Evolutionary conservation across 2,888 invertebrate genomes (phyloP), one percentile per base, ranked within the genome.

Genomic region (Thecocarcelia acutangulata): DNA sequence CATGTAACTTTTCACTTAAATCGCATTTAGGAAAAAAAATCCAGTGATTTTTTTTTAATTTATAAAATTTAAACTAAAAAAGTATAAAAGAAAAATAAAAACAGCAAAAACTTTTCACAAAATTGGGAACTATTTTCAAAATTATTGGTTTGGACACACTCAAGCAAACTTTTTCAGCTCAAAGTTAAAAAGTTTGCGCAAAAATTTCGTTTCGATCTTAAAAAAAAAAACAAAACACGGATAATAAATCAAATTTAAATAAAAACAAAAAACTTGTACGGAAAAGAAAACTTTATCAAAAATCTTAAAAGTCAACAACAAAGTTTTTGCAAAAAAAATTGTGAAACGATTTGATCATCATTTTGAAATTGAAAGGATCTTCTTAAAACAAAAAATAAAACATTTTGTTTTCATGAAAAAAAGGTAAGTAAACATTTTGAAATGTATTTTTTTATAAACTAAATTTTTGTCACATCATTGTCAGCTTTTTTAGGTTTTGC

Each of bases 121-220:
- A 88, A 88, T 88, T 88, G 87, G 88, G 89, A 87, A 85, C 87
- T 86, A 86, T 89, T 87, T 90, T 90, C 90, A 90, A 90, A 90
- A 90, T 90, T 90, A 90, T 90, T 90, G 90, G 90, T 90, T 90
- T 89, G 90, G 90, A 89, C 88, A 88, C 83, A 66, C 74, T 50
- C 56, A 82, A 75, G 78, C 82, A 78, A 78, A 78, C 82, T 70
- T 63, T 63, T 59, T 44, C 61, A 84, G 83, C 78, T 58, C 8
- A 80, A 50, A 78, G 75, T 77, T 78, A 82, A 46, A 64, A 82
- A 89, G 88, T 88, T 89, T 89, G 89, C 88, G 87, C 86, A 89
- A 89, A 89, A 89, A 89, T 89, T 89, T 89, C 89, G 89, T 89
- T 89, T 89, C 90, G 89, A 89, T 89, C 87, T 85, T 73, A 85